A percentile compares a stretch with the other conserved stretches of the same genome.
These are phyloP conservation scores for Aphyosemion australe DNA, from an alignment of 2,113 vertebrate genomes.

Conservation along the genomic window DNA sequence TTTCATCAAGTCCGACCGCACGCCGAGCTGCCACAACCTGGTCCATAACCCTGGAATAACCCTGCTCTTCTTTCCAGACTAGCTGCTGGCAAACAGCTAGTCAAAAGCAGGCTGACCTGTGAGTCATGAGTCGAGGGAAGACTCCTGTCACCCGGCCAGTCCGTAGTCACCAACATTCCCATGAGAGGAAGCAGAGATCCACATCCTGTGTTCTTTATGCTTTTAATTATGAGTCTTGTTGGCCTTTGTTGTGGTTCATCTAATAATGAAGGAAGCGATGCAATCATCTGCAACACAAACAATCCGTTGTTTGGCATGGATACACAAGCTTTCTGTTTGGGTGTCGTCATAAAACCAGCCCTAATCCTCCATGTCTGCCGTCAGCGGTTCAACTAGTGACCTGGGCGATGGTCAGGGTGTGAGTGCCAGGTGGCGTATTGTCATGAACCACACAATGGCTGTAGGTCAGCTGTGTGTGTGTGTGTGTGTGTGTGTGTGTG, in stretches of 20 bases:
- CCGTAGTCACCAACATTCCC: constrained; percentile 37
- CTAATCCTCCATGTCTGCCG: constrained; percentile 38
- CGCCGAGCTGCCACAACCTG: constrained; percentile 54
- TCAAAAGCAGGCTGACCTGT: constrained; percentile 54
- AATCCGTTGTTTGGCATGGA: constrained; percentile 42
- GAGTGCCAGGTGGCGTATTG: constrained; percentile 52
- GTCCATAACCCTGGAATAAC: constrained; percentile 59
- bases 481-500: too few species aligned
- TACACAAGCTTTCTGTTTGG: constrained; percentile 35
- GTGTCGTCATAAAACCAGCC: constrained; percentile 36
- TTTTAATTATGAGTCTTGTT: constrained; percentile 23
- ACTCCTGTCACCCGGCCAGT: constrained; percentile 51
- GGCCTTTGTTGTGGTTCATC: constrained; percentile 14
- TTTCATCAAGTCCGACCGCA: constrained; percentile 31
- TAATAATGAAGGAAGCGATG: constrained; percentile 40
- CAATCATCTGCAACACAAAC: constrained; percentile 37
- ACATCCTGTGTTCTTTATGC: constrained; percentile 15
- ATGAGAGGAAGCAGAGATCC: constrained; percentile 9
- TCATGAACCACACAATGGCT: constrained; percentile 39
- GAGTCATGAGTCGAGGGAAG: constrained; percentile 58
- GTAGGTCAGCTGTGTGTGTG: constrained; percentile 18
- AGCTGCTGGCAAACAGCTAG: constrained; percentile 33
- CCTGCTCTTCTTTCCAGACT: constrained; percentile 57
- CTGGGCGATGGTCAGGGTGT: constrained; percentile 34
- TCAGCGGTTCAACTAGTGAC: constrained; percentile 55